Evolutionary conservation across 2,797 vertebrate genomes (phyloP).

Genomic region (Sebastiscus albofasciatus): DNA sequence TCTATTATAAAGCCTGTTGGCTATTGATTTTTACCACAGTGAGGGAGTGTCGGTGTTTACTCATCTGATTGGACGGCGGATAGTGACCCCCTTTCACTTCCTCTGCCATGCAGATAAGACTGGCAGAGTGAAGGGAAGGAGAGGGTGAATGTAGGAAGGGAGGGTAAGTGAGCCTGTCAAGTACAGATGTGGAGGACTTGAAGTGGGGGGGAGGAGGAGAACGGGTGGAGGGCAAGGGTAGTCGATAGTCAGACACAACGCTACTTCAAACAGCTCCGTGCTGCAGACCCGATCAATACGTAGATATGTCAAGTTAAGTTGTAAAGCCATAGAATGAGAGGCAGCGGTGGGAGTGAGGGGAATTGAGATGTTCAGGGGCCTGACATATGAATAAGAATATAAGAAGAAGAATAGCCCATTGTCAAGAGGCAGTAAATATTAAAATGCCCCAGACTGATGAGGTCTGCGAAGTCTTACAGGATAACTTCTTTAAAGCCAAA

Average conservation of each 20-base stretch:
- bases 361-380: conserved; percentile 2
- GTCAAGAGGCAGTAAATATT: not conserved
- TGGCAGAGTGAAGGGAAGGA: conserved; percentile 33
- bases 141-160: not conserved
- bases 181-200: conserved; percentile 36
- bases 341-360: conserved; percentile 7
- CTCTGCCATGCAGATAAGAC: conserved; percentile 62
- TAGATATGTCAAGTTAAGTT: conserved; percentile 65
- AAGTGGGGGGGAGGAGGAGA: conserved; percentile 25
- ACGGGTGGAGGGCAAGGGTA: conserved; percentile 16
- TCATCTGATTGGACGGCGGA: conserved; percentile 55
- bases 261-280: conserved; percentile 54
- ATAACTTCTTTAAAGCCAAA: not conserved
- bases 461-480: not conserved
- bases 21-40: conserved; percentile 59
- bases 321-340: conserved; percentile 44
- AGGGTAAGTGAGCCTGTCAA: conserved; percentile 48
- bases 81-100: conserved; percentile 51
- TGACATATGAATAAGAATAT: conserved; percentile 5
- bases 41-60: conserved; percentile 61
- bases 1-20: conserved; percentile 43
- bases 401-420: not conserved
- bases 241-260: conserved; percentile 52
- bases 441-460: conserved; percentile 4
- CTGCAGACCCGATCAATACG: conserved; percentile 60